Base-by-base conservation (phyloP, 2,113 vertebrate genomes). In the Tricholaema leucomelas region DNA sequence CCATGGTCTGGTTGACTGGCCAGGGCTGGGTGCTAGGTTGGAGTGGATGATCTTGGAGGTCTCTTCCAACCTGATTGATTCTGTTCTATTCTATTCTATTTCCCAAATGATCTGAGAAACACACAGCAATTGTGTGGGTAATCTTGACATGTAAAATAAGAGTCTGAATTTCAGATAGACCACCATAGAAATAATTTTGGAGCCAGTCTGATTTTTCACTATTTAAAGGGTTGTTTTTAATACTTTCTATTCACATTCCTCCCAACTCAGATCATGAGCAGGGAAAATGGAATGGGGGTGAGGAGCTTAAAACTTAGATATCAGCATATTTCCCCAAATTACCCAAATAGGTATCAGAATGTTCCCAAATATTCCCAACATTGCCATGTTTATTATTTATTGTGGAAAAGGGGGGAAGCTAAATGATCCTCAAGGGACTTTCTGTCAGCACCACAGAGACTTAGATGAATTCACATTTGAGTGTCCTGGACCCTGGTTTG, bases 151-250 rank as follows among this genome's bases (percentile, higher is more conserved):
- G 73, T 77, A 48, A 56, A 67, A 9, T 23, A 64, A 77, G 12
- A 67, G 23, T 6, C 9, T 3, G 6, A 28, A 11, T 72, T 75
- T 64, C 5, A 11, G n/a, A 19, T 38, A 71, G 14, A 31, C 19
- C 12, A 36, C 19, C 52, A 9, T n/a, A 65, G 15, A 63, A 54
- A 17, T 16, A 30, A 46, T 44, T 77, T 70, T 66, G n/a, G 40
- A 82, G 8, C 31, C 17, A 31, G 4, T 21, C 4, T 69, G 5
- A 0, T 8, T 35, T 76, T 69, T 64, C 9, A 10, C 3, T 9
- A 10, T 54, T 72, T 28, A 8, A 15, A 15, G 6, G 7, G 12
- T 31, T n/a, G 17, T 44, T 69, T 5, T 48, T 31, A 25, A 48
- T 58, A 44, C 40, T 71, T 72, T 4, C 18, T 48, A 3, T 79